Evolutionary conservation across 2,113 vertebrate species (phyloP).

Genomic region (Cynocephalus volans): DNA sequence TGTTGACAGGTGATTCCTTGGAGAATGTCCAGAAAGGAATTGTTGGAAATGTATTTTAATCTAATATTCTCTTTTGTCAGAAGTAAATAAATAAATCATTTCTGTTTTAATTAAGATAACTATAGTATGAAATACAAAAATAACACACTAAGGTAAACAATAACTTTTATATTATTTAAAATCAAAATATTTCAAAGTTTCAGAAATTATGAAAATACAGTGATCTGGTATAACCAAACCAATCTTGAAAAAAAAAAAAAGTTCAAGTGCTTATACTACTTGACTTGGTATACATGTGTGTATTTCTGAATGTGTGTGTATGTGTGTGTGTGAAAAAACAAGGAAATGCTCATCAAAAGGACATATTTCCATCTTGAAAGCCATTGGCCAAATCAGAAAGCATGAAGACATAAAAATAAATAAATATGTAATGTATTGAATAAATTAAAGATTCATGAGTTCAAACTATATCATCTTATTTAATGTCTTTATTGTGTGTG

Average conservation of each 20-base stretch:
- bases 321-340: background rate
- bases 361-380: background rate
- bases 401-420: background rate
- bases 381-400: background rate
- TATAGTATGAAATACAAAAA: background rate
- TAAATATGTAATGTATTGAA: background rate
- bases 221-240: background rate
- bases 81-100: background rate
- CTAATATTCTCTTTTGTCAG: background rate
- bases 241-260: background rate
- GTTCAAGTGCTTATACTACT: background rate
- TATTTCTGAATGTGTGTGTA: background rate
- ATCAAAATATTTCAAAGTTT: background rate
- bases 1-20: background rate
- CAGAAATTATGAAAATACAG: background rate
- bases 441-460: background rate
- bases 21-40: background rate
- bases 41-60: background rate
- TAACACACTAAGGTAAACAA: background rate
- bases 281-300: background rate
- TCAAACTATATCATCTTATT: background rate
- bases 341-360: background rate
- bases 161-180: background rate
- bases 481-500: background rate
- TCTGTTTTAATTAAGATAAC: constrained; percentile 6